A percentile compares a stretch with the other conserved stretches of the same genome.
phyloP scores from a whole-genome alignment of 1,140 invertebrate species.

The Aphelinus certus region DNA sequence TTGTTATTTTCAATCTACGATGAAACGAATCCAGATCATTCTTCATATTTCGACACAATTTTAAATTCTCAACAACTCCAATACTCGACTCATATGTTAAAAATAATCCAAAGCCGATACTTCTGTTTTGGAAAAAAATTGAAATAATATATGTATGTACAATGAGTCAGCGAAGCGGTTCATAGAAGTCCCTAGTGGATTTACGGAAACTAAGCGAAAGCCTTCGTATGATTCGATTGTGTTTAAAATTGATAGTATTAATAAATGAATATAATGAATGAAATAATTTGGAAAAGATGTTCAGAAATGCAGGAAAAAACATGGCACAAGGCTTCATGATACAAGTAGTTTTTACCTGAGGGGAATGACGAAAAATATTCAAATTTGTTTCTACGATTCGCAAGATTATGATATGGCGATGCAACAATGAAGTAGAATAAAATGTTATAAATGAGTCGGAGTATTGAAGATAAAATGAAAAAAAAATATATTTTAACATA shows the following conservation, averaged over 20 bases:
- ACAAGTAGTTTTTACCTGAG: conserved; percentile 47
- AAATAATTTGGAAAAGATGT: conserved; percentile 60
- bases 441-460: conserved; percentile 46
- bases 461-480: conserved; percentile 41
- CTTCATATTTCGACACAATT: too few species aligned
- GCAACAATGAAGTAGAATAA: conserved; percentile 54
- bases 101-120: too few species aligned
- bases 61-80: too few species aligned
- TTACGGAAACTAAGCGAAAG: conserved; percentile 64
- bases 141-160: neutral
- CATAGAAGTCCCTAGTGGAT: conserved; percentile 51
- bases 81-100: too few species aligned
- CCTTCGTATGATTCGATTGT: conserved; percentile 58
- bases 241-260: conserved; percentile 54
- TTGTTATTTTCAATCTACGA: too few species aligned
- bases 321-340: conserved; percentile 52
- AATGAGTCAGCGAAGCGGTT: conserved; percentile 24
- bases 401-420: conserved; percentile 44
- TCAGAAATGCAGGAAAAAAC: conserved; percentile 55
- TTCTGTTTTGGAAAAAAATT: too few species aligned
- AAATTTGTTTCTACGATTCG: conserved; percentile 29
- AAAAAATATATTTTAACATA: conserved; percentile 38
- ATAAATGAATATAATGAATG: conserved; percentile 55
- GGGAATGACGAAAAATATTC: conserved; percentile 45
- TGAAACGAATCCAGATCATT: too few species aligned